Evolutionary conservation across 2,888 invertebrate genomes (phyloP), one percentile per base, ranked within the genome.

Genomic region (Xanthorhoe spadicearia): DNA sequence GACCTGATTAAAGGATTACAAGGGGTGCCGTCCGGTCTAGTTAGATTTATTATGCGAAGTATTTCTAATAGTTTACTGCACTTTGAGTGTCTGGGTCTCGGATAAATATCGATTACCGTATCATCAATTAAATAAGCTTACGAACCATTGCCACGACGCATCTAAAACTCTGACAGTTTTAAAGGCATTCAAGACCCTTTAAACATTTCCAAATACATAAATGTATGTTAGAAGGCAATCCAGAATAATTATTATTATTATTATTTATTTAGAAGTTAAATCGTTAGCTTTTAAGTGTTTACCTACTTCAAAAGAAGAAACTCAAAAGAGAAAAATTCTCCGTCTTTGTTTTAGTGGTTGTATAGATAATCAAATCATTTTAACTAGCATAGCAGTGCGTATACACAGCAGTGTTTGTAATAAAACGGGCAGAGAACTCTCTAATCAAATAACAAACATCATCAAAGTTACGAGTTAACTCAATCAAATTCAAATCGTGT

Each of bases 1-100:
- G 90, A 90, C 89, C 92, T 92, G 92, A 92, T 92, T 92, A 93
- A 92, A 92, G 92, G 93, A 92, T 93, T 93, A 92, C 88, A 82
- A 74, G 85, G 85, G 89, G 89, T 85, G 87, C 84, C 84, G 89
- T 89, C 91, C 90, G 86, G 89, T 92, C 89, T 92, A 90, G 92
- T 90, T 91, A 91, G 90, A 92, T 92, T 92, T 93, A 93, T 93
- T 88, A 90, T 88, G 85, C 87, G 84, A 89, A 92, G 91, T 88
- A 90, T 89, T 89, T 90, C 86, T 87, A 87, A 84, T 89, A 91
- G 92, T 92, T 90, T 64, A 63, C 66, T 61, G 65, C 53, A 63
- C 64, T 65, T 70, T 66, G 61, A 23, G 19, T 43, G 64, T 59
- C 58, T 59, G 55, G 15, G 48, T 17, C 49, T 46, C 8, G 52